Base-by-base conservation (phyloP, 2,797 vertebrate species). In the Cynopterus sphinx region DNA sequence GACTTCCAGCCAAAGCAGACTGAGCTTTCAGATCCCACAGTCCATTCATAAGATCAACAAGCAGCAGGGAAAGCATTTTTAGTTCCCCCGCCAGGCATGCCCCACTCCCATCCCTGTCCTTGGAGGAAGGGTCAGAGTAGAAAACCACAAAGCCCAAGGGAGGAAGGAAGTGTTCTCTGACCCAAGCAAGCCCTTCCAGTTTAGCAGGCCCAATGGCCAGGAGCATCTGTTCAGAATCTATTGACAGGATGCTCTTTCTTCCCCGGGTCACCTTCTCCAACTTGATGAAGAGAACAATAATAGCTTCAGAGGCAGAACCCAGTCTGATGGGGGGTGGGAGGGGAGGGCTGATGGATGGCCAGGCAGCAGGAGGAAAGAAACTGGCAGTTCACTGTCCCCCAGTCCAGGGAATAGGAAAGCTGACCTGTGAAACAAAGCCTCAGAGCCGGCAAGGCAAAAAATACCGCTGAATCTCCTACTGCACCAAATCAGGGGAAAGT, bases 161-260 rank as follows among this genome's bases (percentile, higher is more conserved):
- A 97, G 88, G 96, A 95, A 97, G 96, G 92, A 97, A 82, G 90
- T 87, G 90, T 89, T 81, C 88, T 89, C 90, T 73, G 87, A 51
- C 46, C 28, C 9, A 39, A 90, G 33, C 28, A 55, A 92, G 81
- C 39, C 93, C 74, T 90, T 59, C 70, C 89, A 71, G 39, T 70
- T 39, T 51, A 7, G 39, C 59, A 65, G 61, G 43, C 57, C 67
- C 87, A 15, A 24, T 5, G 55, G 63, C 92, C 57, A 3, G 43
- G 55, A 89, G 67, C 75, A 87, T 71, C 75, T 67, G 33, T 41
- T 41, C 11, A 43, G 67, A 71, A 65, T 33, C 92, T 53, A 70
- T 28, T 75, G 36, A 51, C 82, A 57, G 71, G 95, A 94, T 95
- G 87, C 41, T 78, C 59, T 89, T 55, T 70, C 53, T 63, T 70